Base-by-base conservation (phyloP, 92 coral and sea anemone genomes). In the Parazoanthus darwini region DNA sequence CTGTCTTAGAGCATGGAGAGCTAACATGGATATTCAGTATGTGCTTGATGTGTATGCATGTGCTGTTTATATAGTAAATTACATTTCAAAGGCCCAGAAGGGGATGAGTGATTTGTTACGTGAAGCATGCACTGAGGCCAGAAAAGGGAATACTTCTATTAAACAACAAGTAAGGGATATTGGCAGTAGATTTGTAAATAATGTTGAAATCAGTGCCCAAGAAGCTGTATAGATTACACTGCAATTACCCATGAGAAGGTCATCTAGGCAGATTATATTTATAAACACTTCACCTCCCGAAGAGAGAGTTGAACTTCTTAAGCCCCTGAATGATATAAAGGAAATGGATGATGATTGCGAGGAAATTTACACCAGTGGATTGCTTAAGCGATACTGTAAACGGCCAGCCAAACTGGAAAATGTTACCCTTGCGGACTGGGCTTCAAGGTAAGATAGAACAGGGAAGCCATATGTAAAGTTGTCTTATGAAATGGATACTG, bases 391-490 rank as follows among this genome's bases (percentile, higher is more conserved):
- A 89, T 91, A 93, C 85, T 78, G 87, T 68, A 88, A 93, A 79
- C 93, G n/a, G n/a, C n/a, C n/a, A n/a, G n/a, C n/a, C n/a, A n/a
- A n/a, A n/a, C n/a, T n/a, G n/a, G n/a, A n/a, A n/a, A n/a, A n/a
- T n/a, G n/a, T n/a, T n/a, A n/a, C n/a, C n/a, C n/a, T n/a, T n/a
- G n/a, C n/a, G 33, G 33, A 29, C 33, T 29, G 33, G 33, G 33
- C 90, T 79, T 93, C 93, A 81, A 90, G 93, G 94, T 92, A 92
- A 90, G 94, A 92, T 46, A 74, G 89, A 67, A 50, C 72, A 75
- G 70, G 79, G 23, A 84, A 89, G 78, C 77, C 85, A 73, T 85
- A 89, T 89, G 35, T 29, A 39, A 82, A 63, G 72, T 70, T 39
- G 58, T 35, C 78, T 44, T 25, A 80, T 35, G 58, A 88, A 65